These are phyloP conservation scores for Andrena dorsata DNA, from an alignment of 2,888 invertebrate species.

Conservation along the genomic window DNA sequence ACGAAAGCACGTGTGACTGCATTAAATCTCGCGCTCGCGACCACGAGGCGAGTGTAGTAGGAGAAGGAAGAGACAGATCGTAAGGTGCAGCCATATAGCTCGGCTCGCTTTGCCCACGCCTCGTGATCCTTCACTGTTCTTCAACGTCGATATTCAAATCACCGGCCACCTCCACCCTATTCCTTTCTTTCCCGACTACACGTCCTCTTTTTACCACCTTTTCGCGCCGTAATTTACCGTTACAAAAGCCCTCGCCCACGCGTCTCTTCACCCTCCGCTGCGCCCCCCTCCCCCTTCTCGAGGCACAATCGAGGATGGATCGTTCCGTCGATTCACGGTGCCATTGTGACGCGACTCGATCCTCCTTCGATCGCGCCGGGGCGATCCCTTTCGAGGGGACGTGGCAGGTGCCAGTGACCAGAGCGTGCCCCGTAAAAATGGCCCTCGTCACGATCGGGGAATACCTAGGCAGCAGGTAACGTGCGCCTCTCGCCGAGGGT, in stretches of 20 bases:
- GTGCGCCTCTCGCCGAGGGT: slow-evolving; percentile 2
- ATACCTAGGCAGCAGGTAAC: slow-evolving; percentile 39
- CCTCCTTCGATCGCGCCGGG: slow-evolving; percentile 41
- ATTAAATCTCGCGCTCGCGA: slow-evolving; percentile 65
- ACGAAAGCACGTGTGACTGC: slow-evolving; percentile 71
- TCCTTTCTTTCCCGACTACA: slow-evolving; percentile 55
- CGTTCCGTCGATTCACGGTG: slow-evolving; percentile 73
- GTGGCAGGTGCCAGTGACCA: slow-evolving; percentile 65
- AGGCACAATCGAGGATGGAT: slow-evolving; percentile 64
- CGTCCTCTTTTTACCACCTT: slow-evolving; percentile 76
- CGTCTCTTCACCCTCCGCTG: slow-evolving; percentile 27
- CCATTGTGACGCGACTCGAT: slow-evolving; percentile 53
- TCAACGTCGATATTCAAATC: slow-evolving; percentile 79
- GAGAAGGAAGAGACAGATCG: slow-evolving; percentile 66
- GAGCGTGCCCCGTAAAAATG: slow-evolving; percentile 42
- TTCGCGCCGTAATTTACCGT: slow-evolving; percentile 71
- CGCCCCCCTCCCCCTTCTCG: slow-evolving; percentile 18
- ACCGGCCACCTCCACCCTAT: slow-evolving; percentile 70
- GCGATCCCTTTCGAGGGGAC: slow-evolving; percentile 37
- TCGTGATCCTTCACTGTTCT: slow-evolving; percentile 77
- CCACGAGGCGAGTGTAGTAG: slow-evolving; percentile 11
- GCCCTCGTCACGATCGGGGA: slow-evolving; percentile 57
- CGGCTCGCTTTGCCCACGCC: slow-evolving; percentile 73
- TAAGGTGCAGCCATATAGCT: slow-evolving; percentile 75
- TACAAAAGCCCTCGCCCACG: slow-evolving; percentile 72